Evolutionary conservation across 2,888 invertebrate genomes (phyloP).

Genomic region (Eupithecia exiguata): DNA sequence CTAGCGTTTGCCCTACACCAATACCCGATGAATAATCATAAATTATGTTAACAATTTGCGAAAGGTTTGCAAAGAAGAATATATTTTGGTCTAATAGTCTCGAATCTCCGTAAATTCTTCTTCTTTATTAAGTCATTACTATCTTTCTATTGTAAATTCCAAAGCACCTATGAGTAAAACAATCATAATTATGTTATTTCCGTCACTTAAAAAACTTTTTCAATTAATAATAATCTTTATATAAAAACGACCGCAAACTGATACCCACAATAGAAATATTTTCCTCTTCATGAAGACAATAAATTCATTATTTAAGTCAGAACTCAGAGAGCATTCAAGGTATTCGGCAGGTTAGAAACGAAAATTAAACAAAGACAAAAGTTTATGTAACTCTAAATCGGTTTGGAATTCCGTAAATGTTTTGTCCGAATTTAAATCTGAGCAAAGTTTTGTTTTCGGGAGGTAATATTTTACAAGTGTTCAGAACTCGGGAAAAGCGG

Average conservation of each 20-base stretch:
- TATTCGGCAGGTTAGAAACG: slow-evolving; percentile 20
- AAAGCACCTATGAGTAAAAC: neutral
- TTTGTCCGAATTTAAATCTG: slow-evolving; percentile 38
- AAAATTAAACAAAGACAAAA: slow-evolving; percentile 33
- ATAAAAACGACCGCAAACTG: neutral
- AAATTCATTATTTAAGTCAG: neutral
- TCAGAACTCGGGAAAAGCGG: slow-evolving; percentile 26
- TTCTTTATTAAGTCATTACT: too few relatives aligned
- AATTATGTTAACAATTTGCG: neutral
- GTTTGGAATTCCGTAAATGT: slow-evolving; percentile 41
- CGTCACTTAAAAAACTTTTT: neutral
- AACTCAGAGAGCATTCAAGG: slow-evolving; percentile 15
- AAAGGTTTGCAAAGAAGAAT: neutral
- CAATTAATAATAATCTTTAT: neutral
- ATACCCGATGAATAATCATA: neutral
- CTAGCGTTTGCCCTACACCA: neutral
- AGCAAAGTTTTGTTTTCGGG: slow-evolving; percentile 35
- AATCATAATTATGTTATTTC: neutral
- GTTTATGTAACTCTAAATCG: slow-evolving; percentile 29
- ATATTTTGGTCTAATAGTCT: neutral
- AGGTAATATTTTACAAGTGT: slow-evolving; percentile 19
- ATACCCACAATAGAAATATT: neutral
- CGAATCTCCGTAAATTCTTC: too few relatives aligned
- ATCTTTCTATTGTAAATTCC: neutral
- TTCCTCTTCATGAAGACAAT: neutral